Evolutionary conservation across 1,140 invertebrate genomes (phyloP).

Genomic region (Andricus grossulariae): DNA sequence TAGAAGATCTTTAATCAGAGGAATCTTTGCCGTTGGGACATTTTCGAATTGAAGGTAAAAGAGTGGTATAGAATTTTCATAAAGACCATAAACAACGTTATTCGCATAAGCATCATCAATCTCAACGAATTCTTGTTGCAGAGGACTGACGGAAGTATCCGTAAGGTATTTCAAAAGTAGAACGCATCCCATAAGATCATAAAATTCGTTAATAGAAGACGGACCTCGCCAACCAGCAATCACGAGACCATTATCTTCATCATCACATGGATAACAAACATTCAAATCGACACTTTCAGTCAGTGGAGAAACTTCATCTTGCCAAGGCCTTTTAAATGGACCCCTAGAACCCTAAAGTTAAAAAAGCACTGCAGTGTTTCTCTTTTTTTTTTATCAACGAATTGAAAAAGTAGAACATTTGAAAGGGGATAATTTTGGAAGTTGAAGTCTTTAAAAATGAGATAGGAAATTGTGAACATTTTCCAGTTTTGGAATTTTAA

Average conservation of each 20-base stretch:
- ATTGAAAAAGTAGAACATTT: too few relatives aligned
- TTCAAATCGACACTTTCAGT: constrained; percentile 73
- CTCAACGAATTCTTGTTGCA: constrained; percentile 91
- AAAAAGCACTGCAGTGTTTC: neutral
- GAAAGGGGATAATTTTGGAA: too few relatives aligned
- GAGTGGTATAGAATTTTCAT: constrained; percentile 84
- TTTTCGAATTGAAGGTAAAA: constrained; percentile 86
- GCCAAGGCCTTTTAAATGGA: constrained; percentile 85
- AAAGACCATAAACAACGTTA: constrained; percentile 82
- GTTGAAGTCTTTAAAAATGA: too few relatives aligned
- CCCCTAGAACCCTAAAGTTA: constrained; percentile 76
- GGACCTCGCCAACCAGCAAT: constrained; percentile 89
- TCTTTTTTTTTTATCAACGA: too few relatives aligned
- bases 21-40: constrained; percentile 84
- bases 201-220: constrained; percentile 77
- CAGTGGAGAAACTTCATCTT: constrained; percentile 81
- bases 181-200: constrained; percentile 79
- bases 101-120: constrained; percentile 88
- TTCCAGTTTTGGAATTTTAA: too few relatives aligned
- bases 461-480: too few relatives aligned
- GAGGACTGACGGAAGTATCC: constrained; percentile 88
- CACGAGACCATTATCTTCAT: constrained; percentile 90
- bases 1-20: constrained; percentile 79
- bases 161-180: constrained; percentile 90
- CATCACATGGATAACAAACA: constrained; percentile 88